Base-by-base conservation (phyloP, 2,888 invertebrate species). In the Tyria jacobaeae region DNA sequence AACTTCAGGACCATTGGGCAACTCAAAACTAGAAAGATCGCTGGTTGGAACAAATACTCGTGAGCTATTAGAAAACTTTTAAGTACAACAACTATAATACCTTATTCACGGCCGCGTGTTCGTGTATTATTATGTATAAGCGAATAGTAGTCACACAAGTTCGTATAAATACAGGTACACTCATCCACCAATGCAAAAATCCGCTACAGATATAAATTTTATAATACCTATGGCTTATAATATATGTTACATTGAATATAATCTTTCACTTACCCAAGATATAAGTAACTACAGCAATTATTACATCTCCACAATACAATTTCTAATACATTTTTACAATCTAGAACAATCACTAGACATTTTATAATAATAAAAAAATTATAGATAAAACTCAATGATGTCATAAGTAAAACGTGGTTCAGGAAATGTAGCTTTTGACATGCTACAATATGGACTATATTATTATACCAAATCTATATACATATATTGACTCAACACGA, bases 171-270 rank as follows among this genome's bases (percentile, higher is more conserved):
- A 48, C 17, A 15, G 14, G 21, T 31, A 44, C 55, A 31, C 25
- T 48, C 21, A 6, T 27, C 3, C 34, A 57, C 70, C 62, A 54
- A 68, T 63, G 73, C 65, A 60, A 60, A n/a, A n/a, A 58, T 60
- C 62, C 55, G 50, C 39, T 50, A 62, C 56, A 69, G n/a, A 60
- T 50, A 47, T 61, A 6, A 3, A 6, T 64, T 44, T 48, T 3
- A 62, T 44, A 44, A 58, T 67, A 65, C n/a, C n/a, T 63, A 70
- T 58, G 56, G 49, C 61, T 63, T 60, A 64, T 71, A 62, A 65
- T 61, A 62, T 75, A 74, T 65, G 66, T 60, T 50, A 48, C 64
- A n/a, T n/a, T n/a, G n/a, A 35, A 59, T 60, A 66, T 68, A 68
- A 37, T 66, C 58, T 65, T 68, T 63, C 60, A 70, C 63, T 59